Conservation (phyloP, 2,888 invertebrate genomes). For the Andrena dorsata region DNA sequence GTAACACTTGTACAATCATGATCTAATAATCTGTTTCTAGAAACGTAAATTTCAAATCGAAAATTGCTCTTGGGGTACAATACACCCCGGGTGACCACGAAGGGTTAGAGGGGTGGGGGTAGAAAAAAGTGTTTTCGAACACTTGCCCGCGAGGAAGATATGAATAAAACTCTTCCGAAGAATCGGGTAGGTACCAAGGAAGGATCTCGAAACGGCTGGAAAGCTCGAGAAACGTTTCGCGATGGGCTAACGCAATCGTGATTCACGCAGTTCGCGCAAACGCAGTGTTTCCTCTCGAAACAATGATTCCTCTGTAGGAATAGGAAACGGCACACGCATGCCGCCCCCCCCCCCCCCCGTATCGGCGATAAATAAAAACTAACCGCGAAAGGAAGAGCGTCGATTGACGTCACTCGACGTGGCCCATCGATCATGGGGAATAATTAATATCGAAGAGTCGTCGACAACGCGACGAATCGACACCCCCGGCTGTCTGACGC, state of each 20-base stretch:
- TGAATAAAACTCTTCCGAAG: background rate
- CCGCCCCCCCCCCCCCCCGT: background rate
- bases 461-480: background rate
- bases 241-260: constrained; percentile 39
- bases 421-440: constrained; percentile 30
- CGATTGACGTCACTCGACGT: background rate
- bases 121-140: no score
- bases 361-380: constrained; percentile 23
- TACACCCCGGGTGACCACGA: no score
- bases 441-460: constrained; percentile 14
- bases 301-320: constrained; percentile 47
- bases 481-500: background rate
- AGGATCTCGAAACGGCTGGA: constrained; percentile 7
- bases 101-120: no score
- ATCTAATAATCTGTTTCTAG: no score
- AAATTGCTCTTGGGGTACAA: no score
- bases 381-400: background rate
- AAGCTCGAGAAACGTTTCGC: constrained; percentile 21
- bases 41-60: no score
- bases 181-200: background rate
- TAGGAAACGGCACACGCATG: background rate
- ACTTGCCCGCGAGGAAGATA: no score
- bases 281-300: constrained; percentile 35
- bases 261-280: constrained; percentile 52
- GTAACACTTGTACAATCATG: no score